A percentile compares a stretch with the other conserved stretches of the same genome.
Conservation (phyloP, 64 coral and sea anemone species). For the Pachyseris speciosa region DNA sequence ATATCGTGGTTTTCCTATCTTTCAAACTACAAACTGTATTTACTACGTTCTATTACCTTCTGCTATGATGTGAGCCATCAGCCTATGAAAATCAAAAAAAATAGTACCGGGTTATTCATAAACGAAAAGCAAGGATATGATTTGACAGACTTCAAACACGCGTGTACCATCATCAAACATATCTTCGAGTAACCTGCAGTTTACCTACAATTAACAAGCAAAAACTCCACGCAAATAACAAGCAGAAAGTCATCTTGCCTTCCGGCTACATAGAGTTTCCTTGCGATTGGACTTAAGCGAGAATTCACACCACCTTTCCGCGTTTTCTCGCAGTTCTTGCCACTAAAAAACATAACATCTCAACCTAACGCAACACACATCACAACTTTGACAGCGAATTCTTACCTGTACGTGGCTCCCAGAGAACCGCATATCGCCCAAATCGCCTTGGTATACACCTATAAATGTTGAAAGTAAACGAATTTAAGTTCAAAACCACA, state of each 20-base stretch:
- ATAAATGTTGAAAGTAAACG: constrained; percentile 36
- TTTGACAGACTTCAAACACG: constrained; percentile 59
- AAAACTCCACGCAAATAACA: not conserved
- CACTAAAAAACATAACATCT: constrained; percentile 66
- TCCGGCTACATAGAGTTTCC: not conserved
- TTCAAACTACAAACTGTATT: not conserved
- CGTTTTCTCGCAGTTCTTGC: constrained; percentile 26
- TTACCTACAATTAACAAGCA: not conserved
- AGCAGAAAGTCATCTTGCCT: not conserved
- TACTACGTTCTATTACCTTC: constrained; percentile 73
- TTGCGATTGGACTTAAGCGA: not conserved
- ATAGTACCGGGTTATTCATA: constrained; percentile 29
- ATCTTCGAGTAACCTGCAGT: constrained; percentile 1
- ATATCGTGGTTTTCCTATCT: not conserved
- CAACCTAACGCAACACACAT: constrained; percentile 40
- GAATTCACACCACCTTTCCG: constrained; percentile 31
- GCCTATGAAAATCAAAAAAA: constrained; percentile 29
- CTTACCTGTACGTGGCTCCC: constrained; percentile 96
- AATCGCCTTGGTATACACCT: constrained; percentile 93
- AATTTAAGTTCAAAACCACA: not conserved
- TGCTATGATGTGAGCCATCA: constrained; percentile 76
- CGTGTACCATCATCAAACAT: constrained; percentile 42
- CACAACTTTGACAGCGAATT: constrained; percentile 70
- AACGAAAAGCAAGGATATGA: not conserved
- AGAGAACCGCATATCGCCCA: constrained; percentile 94